Evolutionary conservation across 2,888 invertebrate genomes (phyloP).

Genomic region (Drosophila neotestacea): DNA sequence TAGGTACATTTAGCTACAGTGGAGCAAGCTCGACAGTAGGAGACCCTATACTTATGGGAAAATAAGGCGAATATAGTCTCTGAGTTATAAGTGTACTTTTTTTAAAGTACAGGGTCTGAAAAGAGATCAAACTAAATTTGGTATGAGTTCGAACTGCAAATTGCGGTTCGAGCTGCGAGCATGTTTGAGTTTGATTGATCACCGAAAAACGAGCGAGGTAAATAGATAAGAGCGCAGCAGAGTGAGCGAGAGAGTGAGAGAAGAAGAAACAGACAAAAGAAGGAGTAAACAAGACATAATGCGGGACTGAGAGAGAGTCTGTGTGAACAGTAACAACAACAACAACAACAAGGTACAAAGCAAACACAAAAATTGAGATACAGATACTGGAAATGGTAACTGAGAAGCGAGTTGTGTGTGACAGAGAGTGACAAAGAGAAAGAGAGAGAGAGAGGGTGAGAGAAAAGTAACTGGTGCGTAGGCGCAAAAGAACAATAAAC

Average conservation of each 20-base stretch:
- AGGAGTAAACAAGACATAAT: conserved; percentile 63
- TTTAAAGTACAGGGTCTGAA: not conserved
- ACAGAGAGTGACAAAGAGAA: not conserved
- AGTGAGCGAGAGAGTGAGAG: not conserved
- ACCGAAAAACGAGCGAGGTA: conserved; percentile 7
- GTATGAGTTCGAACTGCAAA: conserved; percentile 12
- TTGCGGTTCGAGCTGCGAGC: conserved; percentile 37
- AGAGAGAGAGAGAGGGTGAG: too few relatives aligned
- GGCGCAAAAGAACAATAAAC: conserved; percentile 62
- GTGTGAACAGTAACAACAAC: not conserved
- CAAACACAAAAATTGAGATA: conserved; percentile 14
- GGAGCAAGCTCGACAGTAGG: too few relatives aligned
- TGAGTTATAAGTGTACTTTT: too few relatives aligned
- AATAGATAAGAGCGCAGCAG: conserved; percentile 6
- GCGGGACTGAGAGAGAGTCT: conserved; percentile 9
- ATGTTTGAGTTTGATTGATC: conserved; percentile 58
- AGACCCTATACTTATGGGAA: too few relatives aligned
- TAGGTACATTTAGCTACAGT: too few relatives aligned
- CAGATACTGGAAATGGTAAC: conserved; percentile 18
- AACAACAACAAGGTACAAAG: conserved; percentile 11
- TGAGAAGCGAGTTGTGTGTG: conserved; percentile 3
- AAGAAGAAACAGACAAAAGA: conserved; percentile 27
- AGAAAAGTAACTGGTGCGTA: conserved; percentile 51
- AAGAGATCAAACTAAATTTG: conserved; percentile 7
- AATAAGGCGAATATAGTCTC: too few relatives aligned